phyloP scores from a whole-genome alignment of 1,140 invertebrate genomes.

The Gryon sp. region DNA sequence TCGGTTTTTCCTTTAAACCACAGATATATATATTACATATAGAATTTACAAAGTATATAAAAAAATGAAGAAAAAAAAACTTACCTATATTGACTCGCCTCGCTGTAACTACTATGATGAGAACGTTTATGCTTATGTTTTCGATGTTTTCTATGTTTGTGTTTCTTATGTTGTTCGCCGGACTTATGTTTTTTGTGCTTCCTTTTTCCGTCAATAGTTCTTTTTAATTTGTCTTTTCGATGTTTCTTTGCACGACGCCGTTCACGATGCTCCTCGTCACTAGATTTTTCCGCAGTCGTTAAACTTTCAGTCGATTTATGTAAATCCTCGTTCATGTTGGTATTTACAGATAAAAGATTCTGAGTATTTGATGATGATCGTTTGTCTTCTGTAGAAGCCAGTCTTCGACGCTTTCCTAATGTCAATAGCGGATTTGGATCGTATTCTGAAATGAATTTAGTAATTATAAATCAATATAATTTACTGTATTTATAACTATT shows the following conservation, averaged over 20 bases:
- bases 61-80: neutral
- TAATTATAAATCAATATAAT: no score
- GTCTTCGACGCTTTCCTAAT: conserved; percentile 86
- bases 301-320: conserved; percentile 41
- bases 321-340: conserved; percentile 49
- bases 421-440: conserved; percentile 89
- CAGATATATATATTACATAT: no score
- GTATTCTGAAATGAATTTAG: conserved; percentile 83
- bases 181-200: conserved; percentile 87
- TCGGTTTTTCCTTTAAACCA: no score
- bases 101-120: conserved; percentile 81
- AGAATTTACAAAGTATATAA: no score
- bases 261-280: conserved; percentile 80
- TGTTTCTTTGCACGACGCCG: conserved; percentile 86
- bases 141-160: conserved; percentile 88
- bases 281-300: conserved; percentile 62
- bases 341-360: conserved; percentile 25
- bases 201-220: conserved; percentile 80
- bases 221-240: conserved; percentile 84
- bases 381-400: conserved; percentile 82
- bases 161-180: conserved; percentile 85
- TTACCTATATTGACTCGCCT: conserved; percentile 71
- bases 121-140: conserved; percentile 82
- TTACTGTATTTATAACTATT: no score
- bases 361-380: conserved; percentile 65